Evolutionary conservation across 2,888 invertebrate species (phyloP).

Genomic region (Anagyrus pseudococci): DNA sequence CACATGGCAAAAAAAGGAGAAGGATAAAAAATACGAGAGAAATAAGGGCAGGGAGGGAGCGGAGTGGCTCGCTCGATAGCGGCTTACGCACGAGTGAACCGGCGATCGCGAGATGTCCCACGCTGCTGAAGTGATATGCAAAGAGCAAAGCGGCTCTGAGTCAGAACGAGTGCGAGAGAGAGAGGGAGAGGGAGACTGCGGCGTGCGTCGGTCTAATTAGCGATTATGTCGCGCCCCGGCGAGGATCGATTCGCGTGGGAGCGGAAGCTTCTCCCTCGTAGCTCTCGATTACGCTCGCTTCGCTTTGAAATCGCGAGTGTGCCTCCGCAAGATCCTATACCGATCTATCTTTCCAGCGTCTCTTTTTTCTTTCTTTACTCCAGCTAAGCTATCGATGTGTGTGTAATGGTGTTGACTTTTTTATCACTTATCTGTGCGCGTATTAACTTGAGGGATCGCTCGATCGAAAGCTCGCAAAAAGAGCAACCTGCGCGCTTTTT

Average conservation of each 20-base stretch:
- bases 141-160: too few species aligned
- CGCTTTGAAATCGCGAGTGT: slow-evolving; percentile 26
- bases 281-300: slow-evolving; percentile 28
- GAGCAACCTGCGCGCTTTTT: neutral
- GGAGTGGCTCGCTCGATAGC: too few species aligned
- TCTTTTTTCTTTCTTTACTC: neutral
- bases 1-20: too few species aligned
- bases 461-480: neutral
- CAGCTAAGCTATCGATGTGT: too few species aligned
- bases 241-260: slow-evolving; percentile 37
- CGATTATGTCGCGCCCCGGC: slow-evolving; percentile 33
- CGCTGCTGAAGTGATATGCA: slow-evolving; percentile 15
- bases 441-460: too few species aligned
- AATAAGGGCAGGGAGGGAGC: too few species aligned
- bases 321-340: neutral
- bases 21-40: too few species aligned
- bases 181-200: neutral
- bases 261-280: slow-evolving; percentile 23
- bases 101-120: slow-evolving; percentile 30
- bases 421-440: neutral
- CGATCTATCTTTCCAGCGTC: neutral
- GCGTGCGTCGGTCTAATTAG: slow-evolving; percentile 33
- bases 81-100: slow-evolving; percentile 20
- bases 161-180: too few species aligned
- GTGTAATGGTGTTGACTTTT: too few species aligned